phyloP scores from a whole-genome alignment of 1,140 invertebrate genomes.

The Diuraphis noxia region DNA sequence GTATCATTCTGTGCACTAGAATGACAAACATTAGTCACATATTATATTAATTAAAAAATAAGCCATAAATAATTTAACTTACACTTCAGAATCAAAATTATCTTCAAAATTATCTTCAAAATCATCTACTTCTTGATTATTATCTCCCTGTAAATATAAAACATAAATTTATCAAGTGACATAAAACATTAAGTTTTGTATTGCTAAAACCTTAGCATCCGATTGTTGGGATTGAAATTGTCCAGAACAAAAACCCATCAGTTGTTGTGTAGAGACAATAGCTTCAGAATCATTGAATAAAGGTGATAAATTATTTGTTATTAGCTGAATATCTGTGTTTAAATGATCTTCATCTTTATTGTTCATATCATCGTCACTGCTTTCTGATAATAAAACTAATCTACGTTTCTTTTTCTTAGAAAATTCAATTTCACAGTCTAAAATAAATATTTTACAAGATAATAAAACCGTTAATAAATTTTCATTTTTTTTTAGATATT shows the following conservation, averaged over 20 bases:
- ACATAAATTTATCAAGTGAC: neutral
- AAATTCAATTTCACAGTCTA: neutral
- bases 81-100: constrained; percentile 36
- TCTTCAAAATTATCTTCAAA: constrained; percentile 28
- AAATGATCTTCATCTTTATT: neutral
- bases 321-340: neutral
- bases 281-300: neutral
- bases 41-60: neutral
- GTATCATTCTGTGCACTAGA: neutral
- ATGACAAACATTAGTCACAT: neutral
- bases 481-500: neutral
- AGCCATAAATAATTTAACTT: neutral
- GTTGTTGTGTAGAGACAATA: constrained; percentile 26
- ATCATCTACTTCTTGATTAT: neutral
- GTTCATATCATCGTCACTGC: neutral
- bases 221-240: constrained; percentile 1
- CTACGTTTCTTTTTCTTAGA: constrained; percentile 1
- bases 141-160: neutral
- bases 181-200: neutral
- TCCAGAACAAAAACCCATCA: constrained; percentile 35
- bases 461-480: neutral
- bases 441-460: neutral
- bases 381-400: constrained; percentile 28
- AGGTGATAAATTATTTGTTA: neutral
- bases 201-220: neutral